These are phyloP conservation scores for Nephrotoma guestfalica DNA, from an alignment of 2,888 invertebrate genomes.

Conservation along the genomic window DNA sequence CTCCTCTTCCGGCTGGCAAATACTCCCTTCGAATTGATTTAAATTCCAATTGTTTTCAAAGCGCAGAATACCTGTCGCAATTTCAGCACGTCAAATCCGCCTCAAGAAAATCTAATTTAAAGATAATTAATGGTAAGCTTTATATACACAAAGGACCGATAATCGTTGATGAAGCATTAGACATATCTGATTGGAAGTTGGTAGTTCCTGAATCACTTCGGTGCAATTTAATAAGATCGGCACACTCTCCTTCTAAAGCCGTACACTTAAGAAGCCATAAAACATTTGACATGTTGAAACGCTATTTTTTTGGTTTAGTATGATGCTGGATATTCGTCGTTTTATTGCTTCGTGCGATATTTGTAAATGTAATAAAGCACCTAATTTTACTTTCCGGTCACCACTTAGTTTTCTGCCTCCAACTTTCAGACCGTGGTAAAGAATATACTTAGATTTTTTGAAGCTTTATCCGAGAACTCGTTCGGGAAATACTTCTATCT, in stretches of 20 bases:
- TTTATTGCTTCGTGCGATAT: neutral
- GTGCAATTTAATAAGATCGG: no score
- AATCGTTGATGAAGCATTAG: no score
- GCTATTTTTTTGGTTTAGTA: neutral
- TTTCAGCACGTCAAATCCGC: no score
- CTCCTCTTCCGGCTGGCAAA: no score
- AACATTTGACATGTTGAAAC: neutral
- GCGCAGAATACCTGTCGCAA: no score
- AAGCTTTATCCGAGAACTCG: neutral
- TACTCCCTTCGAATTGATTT: no score
- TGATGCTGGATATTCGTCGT: neutral
- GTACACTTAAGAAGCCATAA: neutral
- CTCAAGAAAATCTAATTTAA: no score
- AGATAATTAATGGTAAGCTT: no score
- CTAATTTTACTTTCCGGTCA: neutral
- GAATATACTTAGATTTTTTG: neutral
- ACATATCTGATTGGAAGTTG: no score
- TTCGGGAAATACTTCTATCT: neutral
- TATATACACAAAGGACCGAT: no score
- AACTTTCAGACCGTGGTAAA: neutral
- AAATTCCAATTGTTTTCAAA: no score
- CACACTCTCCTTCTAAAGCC: neutral
- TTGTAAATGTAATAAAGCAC: neutral
- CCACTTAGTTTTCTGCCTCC: neutral
- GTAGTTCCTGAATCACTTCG: no score